Evolutionary conservation across 2,113 vertebrate genomes (phyloP), one percentile per base, ranked within the genome.

Genomic region (Poicephalus gulielmi): DNA sequence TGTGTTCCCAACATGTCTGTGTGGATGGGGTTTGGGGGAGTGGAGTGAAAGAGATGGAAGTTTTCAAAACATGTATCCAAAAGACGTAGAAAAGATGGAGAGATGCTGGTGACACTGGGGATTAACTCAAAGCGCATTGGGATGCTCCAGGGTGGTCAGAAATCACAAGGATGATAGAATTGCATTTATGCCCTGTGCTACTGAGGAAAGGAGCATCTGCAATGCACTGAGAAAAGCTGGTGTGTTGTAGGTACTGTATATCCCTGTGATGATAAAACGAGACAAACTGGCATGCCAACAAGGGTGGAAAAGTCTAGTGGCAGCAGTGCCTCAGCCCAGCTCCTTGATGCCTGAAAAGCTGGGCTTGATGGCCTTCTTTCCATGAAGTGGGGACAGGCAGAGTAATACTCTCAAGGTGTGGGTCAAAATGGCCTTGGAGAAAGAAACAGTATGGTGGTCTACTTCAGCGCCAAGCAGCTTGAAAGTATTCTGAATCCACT

Each of bases 261-360:
- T 41, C 16, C 25, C 43, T 0, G 1, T 2, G 24, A 52, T 33
- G 27, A 57, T 39, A 66, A 83, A 76, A 92, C 35, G 39, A 74
- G 31, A 23, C 20, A 64, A 60, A 71, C 11, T 52, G 60, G 43
- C 1, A 3, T 57, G n/a, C 8, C 46, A 5, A 4, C 0, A 1
- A 46, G 23, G 31, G 13, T 53, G 13, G 14, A 35, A 50, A 63
- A 25, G 39, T 76, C 27, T 15, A 12, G 27, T 12, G 66, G 23
- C 82, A 75, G 31, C 13, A 39, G 23, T 16, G 27, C 17, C 53
- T 74, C 64, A 39, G 69, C 30, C 7, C 30, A 69, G 25, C 10
- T 55, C 23, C 44, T n/a, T 31, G 23, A n/a, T 19, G 17, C 39
- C 39, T 62, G 22, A 0, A 3, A 9, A 50, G 25, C 37, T 19